Evolutionary conservation across 2,888 invertebrate genomes (phyloP), one percentile per base, ranked within the genome.

Genomic region (Mactromeris polynyma): DNA sequence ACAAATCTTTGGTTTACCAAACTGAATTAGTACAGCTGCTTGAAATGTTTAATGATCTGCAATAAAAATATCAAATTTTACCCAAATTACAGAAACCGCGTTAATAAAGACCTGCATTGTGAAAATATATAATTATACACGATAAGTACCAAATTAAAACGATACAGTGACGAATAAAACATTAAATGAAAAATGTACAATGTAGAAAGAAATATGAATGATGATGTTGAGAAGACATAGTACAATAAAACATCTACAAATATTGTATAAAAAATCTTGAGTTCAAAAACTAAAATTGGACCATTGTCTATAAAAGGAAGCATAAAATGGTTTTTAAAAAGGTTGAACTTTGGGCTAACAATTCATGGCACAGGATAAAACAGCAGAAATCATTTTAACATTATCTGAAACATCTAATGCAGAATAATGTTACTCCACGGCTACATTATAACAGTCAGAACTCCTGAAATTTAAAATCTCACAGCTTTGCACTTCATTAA

Each of bases 211-310:
- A 73, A 42, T 46, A 77, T 36, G 81, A 14, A 21, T 2, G 81
- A 54, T 78, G n/a, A 51, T n/a, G n/a, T 4, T 54, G 46, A 78
- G 2, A 33, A 84, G 42, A 77, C 31, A 84, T 33, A 40, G 17
- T 33, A 33, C 51, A 51, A 40, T 78, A 83, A 40, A 83, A 83
- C 73, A 84, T 84, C 54, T 84, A 84, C 73, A 83, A 83, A 73
- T 78, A 83, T 84, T 51, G 78, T 84, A 78, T 77, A 77, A 26
- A 83, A 58, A 78, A 11, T 33, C 33, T 54, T 54, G 31, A n/a
- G 31, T 33, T 17, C 33, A 58, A 58, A 26, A 77, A 54, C n/a
- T 81, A 84, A 84, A 84, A 77, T 84, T 84, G 84, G 84, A 84
- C 84, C 84, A 36, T 84, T 54, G 21, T 38, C 77, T 77, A 84